These are phyloP conservation scores for Diachasmimorpha longicaudata DNA, from an alignment of 1,140 invertebrate genomes.

Conservation along the genomic window DNA sequence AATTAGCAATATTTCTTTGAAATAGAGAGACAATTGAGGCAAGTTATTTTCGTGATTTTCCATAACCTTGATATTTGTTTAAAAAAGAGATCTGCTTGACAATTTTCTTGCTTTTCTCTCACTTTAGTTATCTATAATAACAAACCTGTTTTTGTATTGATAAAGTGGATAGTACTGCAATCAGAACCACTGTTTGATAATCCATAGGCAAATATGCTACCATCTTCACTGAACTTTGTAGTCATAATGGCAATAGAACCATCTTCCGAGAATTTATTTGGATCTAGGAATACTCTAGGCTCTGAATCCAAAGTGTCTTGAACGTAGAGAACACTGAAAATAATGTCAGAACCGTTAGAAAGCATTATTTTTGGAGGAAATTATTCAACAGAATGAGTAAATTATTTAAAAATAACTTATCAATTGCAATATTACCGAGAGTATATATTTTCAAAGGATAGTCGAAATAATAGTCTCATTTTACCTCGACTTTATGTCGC, in stretches of 20 bases:
- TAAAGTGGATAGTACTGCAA: slow-evolving; percentile 91
- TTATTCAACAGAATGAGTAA: slow-evolving; percentile 1
- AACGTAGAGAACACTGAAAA: slow-evolving; percentile 87
- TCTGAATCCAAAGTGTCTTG: slow-evolving; percentile 83
- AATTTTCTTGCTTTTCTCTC: too few relatives aligned
- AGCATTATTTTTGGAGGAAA: background rate
- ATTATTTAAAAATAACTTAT: too few relatives aligned
- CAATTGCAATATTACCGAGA: too few relatives aligned
- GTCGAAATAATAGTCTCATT: too few relatives aligned
- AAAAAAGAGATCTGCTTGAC: too few relatives aligned
- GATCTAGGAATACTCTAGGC: slow-evolving; percentile 91
- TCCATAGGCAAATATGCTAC: slow-evolving; percentile 88
- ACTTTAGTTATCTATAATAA: background rate
- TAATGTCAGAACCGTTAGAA: slow-evolving; percentile 15
- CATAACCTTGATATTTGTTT: too few relatives aligned
- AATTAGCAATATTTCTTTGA: too few relatives aligned
- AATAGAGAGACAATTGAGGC: too few relatives aligned
- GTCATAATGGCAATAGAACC: slow-evolving; percentile 87
- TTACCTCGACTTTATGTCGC: too few relatives aligned
- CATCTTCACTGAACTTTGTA: slow-evolving; percentile 89
- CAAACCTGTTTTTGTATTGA: slow-evolving; percentile 75
- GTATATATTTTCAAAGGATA: too few relatives aligned
- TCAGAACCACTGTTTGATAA: slow-evolving; percentile 93
- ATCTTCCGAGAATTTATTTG: slow-evolving; percentile 91
- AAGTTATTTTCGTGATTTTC: too few relatives aligned